Conservation (phyloP, 2,113 vertebrate genomes). For the Tetraodon nigroviridis region DNA sequence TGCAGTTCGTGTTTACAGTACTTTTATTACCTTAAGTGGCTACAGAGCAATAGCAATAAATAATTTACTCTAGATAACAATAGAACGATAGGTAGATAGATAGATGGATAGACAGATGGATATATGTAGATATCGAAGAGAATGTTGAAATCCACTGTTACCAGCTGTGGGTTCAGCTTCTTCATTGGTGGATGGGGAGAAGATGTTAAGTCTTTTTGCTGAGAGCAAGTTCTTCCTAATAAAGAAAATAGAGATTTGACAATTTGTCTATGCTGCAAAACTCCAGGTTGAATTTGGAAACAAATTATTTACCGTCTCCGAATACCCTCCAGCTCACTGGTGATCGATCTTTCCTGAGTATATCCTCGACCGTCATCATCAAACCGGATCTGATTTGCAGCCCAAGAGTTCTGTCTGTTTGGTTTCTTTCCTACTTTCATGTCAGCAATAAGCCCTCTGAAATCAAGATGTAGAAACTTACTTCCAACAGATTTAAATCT, state of each 20-base stretch:
- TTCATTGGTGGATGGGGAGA: conserved; percentile 60
- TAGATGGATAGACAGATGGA: too few relatives aligned
- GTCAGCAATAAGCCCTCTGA: conserved; percentile 79
- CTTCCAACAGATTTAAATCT: neutral
- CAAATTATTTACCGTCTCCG: conserved; percentile 64
- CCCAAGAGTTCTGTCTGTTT: conserved; percentile 9
- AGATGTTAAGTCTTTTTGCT: conserved; percentile 83
- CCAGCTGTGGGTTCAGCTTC: conserved; percentile 48
- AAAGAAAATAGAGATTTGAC: conserved; percentile 2
- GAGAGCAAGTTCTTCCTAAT: conserved; percentile 70
- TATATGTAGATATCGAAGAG: neutral
- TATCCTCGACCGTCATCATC: conserved; percentile 77
- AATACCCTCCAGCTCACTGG: conserved; percentile 27
- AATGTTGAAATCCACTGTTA: conserved; percentile 31
- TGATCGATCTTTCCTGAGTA: conserved; percentile 29
- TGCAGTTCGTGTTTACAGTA: too few relatives aligned
- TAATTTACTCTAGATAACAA: neutral
- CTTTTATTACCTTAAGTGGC: neutral
- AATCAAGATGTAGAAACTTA: conserved; percentile 15
- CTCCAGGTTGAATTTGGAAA: neutral
- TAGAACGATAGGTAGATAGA: too few relatives aligned
- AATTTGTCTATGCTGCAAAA: neutral
- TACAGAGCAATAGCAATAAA: neutral
- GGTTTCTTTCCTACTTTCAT: conserved; percentile 79
- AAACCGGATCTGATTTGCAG: conserved; percentile 70